Conservation (phyloP, 2,797 vertebrate species). For the Fringilla coelebs region DNA sequence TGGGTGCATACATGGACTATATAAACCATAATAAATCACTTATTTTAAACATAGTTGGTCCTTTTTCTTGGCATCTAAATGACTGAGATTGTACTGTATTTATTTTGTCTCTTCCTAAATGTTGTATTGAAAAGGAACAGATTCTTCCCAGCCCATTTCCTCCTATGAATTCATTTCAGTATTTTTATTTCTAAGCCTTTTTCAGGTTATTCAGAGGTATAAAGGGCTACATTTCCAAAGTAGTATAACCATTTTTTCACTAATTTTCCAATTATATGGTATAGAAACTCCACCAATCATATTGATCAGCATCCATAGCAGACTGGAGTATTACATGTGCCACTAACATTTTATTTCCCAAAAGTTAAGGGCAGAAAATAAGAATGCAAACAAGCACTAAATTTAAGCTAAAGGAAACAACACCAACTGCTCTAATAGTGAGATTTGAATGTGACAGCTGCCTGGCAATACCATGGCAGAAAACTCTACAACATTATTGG, state of each 20-base stretch:
- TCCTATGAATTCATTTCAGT: neutral
- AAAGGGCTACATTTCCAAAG: neutral
- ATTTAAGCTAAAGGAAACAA: neutral
- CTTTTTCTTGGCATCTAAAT: constrained; percentile 25
- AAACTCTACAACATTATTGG: neutral
- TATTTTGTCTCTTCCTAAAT: constrained; percentile 41
- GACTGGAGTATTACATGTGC: neutral
- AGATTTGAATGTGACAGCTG: neutral
- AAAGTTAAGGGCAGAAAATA: neutral
- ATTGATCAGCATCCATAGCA: neutral
- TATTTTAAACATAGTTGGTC: constrained; percentile 28
- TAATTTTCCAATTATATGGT: neutral
- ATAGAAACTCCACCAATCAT: neutral
- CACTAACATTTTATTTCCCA: neutral
- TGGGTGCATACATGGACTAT: neutral
- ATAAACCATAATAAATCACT: constrained; percentile 35
- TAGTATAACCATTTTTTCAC: neutral
- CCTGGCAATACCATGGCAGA: neutral
- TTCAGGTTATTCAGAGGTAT: neutral
- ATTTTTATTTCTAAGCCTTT: constrained; percentile 23
- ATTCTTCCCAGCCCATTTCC: constrained; percentile 14
- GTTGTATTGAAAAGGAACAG: constrained; percentile 26
- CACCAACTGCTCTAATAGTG: neutral
- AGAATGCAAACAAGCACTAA: neutral
- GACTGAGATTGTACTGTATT: neutral